Percentiles rank a stretch among this genome's conserved stretches.
phyloP scores from a whole-genome alignment of 2,113 vertebrate species.

The Oreochromis aureus region DNA sequence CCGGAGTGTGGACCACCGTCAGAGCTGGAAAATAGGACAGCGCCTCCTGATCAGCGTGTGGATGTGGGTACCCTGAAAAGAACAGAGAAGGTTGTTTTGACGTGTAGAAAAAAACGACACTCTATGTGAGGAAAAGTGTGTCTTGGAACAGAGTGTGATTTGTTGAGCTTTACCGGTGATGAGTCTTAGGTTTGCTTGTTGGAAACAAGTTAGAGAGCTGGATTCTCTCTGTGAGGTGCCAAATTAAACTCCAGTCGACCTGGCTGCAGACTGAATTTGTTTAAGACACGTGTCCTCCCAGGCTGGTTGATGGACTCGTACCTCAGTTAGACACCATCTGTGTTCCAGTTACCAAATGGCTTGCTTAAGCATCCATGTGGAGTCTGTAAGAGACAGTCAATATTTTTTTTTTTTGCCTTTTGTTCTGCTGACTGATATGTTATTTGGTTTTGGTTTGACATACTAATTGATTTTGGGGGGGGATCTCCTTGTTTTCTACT shows the following conservation, averaged over 20 bases:
- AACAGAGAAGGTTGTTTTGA: not conserved
- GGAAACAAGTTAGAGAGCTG: not conserved
- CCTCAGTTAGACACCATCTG: slow-evolving; percentile 37
- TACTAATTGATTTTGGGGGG: not conserved
- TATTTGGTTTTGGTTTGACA: not conserved
- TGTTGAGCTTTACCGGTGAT: not conserved
- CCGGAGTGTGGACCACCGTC: not conserved
- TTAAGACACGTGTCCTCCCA: not conserved
- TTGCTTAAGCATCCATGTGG: slow-evolving; percentile 6
- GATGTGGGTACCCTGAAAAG: not conserved
- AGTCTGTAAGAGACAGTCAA: not conserved
- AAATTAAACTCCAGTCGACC: slow-evolving; percentile 1
- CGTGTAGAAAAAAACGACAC: not conserved
- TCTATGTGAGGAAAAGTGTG: not conserved
- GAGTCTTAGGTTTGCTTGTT: not conserved
- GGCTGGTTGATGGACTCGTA: slow-evolving; percentile 12
- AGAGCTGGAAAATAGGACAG: not conserved
- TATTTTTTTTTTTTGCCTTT: not conserved
- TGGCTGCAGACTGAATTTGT: not conserved
- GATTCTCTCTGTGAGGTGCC: not conserved
- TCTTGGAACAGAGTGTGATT: not conserved
- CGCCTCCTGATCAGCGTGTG: not conserved
- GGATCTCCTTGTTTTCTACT: not conserved
- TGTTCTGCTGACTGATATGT: slow-evolving; percentile 13
- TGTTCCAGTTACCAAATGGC: not conserved